Percentiles rank a stretch among this genome's conserved stretches.
Conservation (phyloP, 2,797 vertebrate genomes). For the Trachops cirrhosus region DNA sequence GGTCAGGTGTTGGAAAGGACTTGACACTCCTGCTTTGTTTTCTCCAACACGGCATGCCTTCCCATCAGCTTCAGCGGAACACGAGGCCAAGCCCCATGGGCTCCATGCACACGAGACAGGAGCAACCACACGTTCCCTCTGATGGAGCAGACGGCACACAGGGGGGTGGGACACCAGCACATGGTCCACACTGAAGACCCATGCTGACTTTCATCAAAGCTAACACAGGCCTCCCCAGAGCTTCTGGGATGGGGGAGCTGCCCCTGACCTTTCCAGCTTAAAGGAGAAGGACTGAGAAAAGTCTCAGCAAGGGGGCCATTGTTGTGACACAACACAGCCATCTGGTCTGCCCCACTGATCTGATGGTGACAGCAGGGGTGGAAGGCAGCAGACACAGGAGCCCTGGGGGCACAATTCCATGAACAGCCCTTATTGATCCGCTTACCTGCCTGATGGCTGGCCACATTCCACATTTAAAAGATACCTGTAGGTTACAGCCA, state of each 20-base stretch:
- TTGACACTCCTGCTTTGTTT: background rate
- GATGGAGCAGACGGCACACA: background rate
- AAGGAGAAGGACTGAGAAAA: background rate
- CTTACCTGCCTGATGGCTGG: constrained; percentile 5
- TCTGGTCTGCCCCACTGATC: constrained; percentile 61
- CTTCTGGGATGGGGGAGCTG: background rate
- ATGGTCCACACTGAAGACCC: background rate
- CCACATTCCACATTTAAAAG: constrained; percentile 8
- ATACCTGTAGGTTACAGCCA: background rate
- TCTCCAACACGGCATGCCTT: background rate
- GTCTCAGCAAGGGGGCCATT: constrained; percentile 28
- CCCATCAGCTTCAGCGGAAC: background rate
- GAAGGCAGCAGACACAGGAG: constrained; percentile 65
- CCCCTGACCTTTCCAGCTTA: background rate
- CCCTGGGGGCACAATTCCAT: constrained; percentile 55
- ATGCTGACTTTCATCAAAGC: constrained; percentile 36
- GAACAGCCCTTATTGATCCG: constrained; percentile 48
- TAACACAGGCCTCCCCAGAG: constrained; percentile 8
- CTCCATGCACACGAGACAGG: background rate
- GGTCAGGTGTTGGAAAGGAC: background rate
- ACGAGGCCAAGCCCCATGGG: background rate
- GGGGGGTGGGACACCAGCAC: background rate
- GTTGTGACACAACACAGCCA: constrained; percentile 64
- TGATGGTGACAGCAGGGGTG: background rate
- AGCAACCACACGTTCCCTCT: background rate